These are phyloP conservation scores for Taeniopygia guttata DNA, from an alignment of 2,797 vertebrate species.

Conservation along the genomic window DNA sequence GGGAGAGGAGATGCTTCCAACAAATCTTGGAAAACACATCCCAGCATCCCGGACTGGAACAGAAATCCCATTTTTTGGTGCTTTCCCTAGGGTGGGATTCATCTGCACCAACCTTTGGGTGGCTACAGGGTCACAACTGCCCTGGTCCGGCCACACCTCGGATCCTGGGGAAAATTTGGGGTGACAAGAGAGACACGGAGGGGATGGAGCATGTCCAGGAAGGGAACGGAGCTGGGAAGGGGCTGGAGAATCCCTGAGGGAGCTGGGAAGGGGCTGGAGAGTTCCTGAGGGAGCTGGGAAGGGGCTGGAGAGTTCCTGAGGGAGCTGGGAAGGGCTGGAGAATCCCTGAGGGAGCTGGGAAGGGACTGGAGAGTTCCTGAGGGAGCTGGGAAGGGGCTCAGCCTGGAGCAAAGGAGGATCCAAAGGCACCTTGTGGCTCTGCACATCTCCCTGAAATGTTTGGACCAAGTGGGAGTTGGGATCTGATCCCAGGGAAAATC, in stretches of 20 bases:
- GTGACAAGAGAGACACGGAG: background rate
- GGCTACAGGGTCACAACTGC: background rate
- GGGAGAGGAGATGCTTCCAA: background rate
- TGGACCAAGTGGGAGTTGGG: background rate
- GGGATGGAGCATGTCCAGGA: background rate
- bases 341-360: no score
- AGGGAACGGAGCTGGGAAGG: background rate
- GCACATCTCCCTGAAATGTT: accelerated
- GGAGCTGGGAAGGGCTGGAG: no score
- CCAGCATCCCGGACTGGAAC: background rate
- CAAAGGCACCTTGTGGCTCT: background rate
- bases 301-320: no score
- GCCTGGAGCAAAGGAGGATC: background rate
- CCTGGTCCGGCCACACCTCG: background rate
- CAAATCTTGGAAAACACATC: background rate
- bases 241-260: no score
- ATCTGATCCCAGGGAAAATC: background rate
- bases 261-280: background rate
- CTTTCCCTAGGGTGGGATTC: background rate
- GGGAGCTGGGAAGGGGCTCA: background rate
- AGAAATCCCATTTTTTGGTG: background rate
- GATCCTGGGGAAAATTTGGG: background rate
- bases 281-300: no score
- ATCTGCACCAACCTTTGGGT: background rate
- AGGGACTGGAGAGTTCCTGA: no score